Percentiles rank a stretch among this genome's conserved stretches.
Conservation (phyloP, 2,888 invertebrate genomes). For the Spilarctia lutea region DNA sequence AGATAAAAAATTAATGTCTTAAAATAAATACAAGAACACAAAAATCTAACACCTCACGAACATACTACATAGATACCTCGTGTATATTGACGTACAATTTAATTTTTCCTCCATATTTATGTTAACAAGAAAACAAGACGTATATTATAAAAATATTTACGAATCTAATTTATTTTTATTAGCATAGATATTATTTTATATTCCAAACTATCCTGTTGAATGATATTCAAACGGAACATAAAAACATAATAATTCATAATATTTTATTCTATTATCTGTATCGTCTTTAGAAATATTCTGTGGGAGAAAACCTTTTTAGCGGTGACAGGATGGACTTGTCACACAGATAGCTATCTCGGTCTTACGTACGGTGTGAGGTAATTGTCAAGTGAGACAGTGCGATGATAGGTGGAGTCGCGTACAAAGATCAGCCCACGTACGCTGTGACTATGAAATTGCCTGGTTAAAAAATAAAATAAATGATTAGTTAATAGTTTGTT, state of each 20-base stretch:
- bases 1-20: too few species aligned
- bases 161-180: slow-evolving; percentile 53
- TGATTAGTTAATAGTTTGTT: slow-evolving; percentile 64
- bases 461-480: slow-evolving; percentile 66
- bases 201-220: slow-evolving; percentile 50
- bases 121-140: slow-evolving; percentile 14
- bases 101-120: slow-evolving; percentile 1
- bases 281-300: slow-evolving; percentile 35
- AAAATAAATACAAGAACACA: neutral
- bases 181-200: slow-evolving; percentile 53
- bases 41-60: neutral
- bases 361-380: slow-evolving; percentile 21
- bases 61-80: neutral
- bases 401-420: slow-evolving; percentile 64
- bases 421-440: slow-evolving; percentile 65
- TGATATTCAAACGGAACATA: slow-evolving; percentile 52
- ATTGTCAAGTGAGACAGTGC: slow-evolving; percentile 52
- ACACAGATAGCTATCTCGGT: slow-evolving; percentile 42
- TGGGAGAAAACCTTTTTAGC: slow-evolving; percentile 47
- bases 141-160: slow-evolving; percentile 39
- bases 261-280: slow-evolving; percentile 48
- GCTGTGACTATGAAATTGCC: slow-evolving; percentile 52
- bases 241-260: slow-evolving; percentile 56
- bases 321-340: slow-evolving; percentile 40
- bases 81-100: neutral